These are phyloP conservation scores for Epirrita christyi DNA, from an alignment of 2,888 invertebrate genomes.

Conservation along the genomic window DNA sequence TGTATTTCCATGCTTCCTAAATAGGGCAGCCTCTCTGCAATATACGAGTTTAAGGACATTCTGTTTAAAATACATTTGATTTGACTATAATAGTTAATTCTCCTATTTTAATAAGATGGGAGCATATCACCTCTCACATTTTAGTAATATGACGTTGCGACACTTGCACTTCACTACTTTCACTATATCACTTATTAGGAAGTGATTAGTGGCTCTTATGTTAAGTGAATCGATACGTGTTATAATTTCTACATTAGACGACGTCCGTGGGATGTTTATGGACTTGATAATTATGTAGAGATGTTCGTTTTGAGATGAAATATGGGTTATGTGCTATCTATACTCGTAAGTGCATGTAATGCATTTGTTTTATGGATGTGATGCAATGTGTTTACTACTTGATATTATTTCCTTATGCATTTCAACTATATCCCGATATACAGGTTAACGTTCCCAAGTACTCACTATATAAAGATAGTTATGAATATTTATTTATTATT, in stretches of 20 bases:
- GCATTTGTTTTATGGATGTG: constrained; percentile 4
- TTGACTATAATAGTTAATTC: background rate
- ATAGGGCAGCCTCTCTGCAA: background rate
- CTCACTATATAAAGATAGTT: too few relatives aligned
- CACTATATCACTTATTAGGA: constrained; percentile 59
- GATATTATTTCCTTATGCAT: background rate
- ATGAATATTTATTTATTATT: too few relatives aligned
- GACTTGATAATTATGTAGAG: constrained; percentile 22
- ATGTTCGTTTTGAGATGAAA: constrained; percentile 17
- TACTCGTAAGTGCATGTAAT: constrained; percentile 1
- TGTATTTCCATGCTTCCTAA: background rate
- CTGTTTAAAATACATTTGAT: too few relatives aligned
- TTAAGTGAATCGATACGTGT: constrained; percentile 27
- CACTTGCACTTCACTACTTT: constrained; percentile 53
- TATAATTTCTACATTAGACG: constrained; percentile 24
- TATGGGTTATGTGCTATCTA: constrained; percentile 8
- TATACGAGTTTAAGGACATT: background rate
- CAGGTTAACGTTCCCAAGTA: too few relatives aligned
- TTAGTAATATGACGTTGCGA: constrained; percentile 40
- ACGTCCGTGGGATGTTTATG: constrained; percentile 23
- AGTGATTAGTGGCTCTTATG: constrained; percentile 46
- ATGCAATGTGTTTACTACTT: background rate
- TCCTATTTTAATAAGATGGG: constrained; percentile 2
- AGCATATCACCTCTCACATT: constrained; percentile 23
- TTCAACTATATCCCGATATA: background rate